phyloP scores from a whole-genome alignment of 1,140 invertebrate genomes.

The Papilio glaucus region DNA sequence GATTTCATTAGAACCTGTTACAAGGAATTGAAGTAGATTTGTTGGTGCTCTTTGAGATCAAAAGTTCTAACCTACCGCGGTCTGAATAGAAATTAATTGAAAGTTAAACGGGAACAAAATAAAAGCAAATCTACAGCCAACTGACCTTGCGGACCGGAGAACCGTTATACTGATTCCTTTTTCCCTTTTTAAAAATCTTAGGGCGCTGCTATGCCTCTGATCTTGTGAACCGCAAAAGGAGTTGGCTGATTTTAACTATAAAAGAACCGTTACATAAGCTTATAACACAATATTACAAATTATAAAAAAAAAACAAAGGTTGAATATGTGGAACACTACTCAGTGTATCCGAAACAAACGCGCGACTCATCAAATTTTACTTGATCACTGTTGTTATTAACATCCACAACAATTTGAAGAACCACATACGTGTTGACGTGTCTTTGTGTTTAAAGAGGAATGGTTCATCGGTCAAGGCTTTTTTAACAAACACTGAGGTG shows the following conservation, averaged over 20 bases:
- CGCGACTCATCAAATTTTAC: no score
- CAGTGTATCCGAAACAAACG: no score
- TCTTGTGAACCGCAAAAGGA: conserved; percentile 73
- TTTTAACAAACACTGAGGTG: no score
- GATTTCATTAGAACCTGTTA: no score
- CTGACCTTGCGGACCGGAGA: conserved; percentile 67
- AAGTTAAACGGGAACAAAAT: conserved; percentile 47
- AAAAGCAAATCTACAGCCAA: conserved; percentile 56
- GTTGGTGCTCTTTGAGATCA: conserved; percentile 14
- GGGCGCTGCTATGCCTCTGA: conserved; percentile 76
- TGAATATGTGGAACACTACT: no score
- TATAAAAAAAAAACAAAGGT: no score
- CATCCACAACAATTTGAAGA: no score
- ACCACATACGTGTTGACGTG: no score
- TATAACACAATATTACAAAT: no score
- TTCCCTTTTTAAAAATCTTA: conserved; percentile 60
- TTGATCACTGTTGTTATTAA: no score
- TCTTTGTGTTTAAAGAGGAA: no score
- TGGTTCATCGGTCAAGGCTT: no score
- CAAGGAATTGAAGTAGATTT: background rate
- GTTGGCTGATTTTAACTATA: conserved; percentile 61
- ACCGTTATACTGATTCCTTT: conserved; percentile 68
- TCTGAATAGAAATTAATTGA: conserved; percentile 40
- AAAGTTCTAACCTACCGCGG: conserved; percentile 21
- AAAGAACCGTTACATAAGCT: conserved; percentile 49